Conservation (phyloP, 2,888 invertebrate genomes). For the Volucella zonaria region DNA sequence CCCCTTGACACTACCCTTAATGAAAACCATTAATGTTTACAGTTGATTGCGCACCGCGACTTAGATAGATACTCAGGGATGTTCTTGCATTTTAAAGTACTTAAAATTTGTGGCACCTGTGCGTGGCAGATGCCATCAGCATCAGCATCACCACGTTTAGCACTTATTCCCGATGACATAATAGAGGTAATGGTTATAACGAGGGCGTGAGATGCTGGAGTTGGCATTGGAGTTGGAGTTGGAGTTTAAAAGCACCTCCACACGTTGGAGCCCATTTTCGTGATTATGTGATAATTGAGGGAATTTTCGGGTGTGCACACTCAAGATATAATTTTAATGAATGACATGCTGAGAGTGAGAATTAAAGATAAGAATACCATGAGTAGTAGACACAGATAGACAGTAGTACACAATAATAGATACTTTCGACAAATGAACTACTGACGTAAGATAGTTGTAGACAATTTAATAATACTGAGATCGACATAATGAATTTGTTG, state of each 20-base stretch:
- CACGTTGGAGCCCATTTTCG: slow-evolving; percentile 65
- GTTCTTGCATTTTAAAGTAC: slow-evolving; percentile 30
- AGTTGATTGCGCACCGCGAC: slow-evolving; percentile 46
- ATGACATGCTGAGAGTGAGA: slow-evolving; percentile 30
- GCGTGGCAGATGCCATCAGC: slow-evolving; percentile 18
- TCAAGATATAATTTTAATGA: slow-evolving; percentile 69
- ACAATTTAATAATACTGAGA: no score
- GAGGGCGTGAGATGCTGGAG: background rate
- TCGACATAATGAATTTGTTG: no score
- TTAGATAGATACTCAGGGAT: slow-evolving; percentile 3
- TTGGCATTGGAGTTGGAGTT: no score
- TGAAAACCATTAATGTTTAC: slow-evolving; percentile 46
- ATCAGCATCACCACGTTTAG: slow-evolving; percentile 26
- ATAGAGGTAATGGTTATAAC: slow-evolving; percentile 28
- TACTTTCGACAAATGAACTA: no score
- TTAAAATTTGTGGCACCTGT: slow-evolving; percentile 38
- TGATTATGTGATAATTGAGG: slow-evolving; percentile 73
- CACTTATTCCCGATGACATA: slow-evolving; percentile 56
- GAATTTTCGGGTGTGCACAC: slow-evolving; percentile 66
- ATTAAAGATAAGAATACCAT: slow-evolving; percentile 32
- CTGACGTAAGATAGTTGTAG: no score
- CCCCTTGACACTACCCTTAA: background rate
- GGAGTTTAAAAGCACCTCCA: background rate
- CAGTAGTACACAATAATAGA: no score
- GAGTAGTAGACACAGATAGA: slow-evolving; percentile 7